phyloP scores from a whole-genome alignment of 2,113 vertebrate species.

The Equus przewalskii region DNA sequence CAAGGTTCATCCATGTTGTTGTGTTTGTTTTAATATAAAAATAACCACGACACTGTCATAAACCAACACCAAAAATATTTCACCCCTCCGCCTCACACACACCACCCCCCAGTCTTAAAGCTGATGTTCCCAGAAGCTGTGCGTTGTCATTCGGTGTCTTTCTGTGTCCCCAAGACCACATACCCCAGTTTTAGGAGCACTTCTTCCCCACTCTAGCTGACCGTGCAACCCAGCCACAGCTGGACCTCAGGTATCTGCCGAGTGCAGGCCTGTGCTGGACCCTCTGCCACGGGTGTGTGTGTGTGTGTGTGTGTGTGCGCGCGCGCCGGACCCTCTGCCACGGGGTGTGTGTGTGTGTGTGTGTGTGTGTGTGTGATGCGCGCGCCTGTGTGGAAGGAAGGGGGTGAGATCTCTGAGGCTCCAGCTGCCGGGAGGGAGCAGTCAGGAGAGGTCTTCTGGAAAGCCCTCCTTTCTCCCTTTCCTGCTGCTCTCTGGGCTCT shows the following conservation, averaged over 20 bases:
- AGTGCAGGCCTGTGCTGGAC: background rate
- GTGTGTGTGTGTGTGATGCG: no score
- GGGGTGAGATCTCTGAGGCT: background rate
- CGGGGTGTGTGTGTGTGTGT: no score
- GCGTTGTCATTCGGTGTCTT: background rate
- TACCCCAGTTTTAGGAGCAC: background rate
- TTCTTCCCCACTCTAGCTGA: background rate
- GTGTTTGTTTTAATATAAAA: background rate
- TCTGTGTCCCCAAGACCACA: background rate
- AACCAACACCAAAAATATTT: background rate
- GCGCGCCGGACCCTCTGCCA: no score
- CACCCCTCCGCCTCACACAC: background rate
- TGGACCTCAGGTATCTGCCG: no score
- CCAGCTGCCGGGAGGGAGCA: background rate
- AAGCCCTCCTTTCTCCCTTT: background rate
- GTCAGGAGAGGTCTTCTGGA: background rate
- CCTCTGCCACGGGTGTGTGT: background rate
- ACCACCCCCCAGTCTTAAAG: background rate
- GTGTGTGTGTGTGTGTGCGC: no score
- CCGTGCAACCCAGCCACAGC: accelerated
- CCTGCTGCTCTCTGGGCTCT: background rate
- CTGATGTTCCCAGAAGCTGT: background rate
- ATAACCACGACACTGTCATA: background rate
- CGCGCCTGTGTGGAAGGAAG: background rate
- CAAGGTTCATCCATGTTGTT: background rate